Base-by-base conservation (phyloP, 2,113 vertebrate species). In the Pygathrix nemaeus region DNA sequence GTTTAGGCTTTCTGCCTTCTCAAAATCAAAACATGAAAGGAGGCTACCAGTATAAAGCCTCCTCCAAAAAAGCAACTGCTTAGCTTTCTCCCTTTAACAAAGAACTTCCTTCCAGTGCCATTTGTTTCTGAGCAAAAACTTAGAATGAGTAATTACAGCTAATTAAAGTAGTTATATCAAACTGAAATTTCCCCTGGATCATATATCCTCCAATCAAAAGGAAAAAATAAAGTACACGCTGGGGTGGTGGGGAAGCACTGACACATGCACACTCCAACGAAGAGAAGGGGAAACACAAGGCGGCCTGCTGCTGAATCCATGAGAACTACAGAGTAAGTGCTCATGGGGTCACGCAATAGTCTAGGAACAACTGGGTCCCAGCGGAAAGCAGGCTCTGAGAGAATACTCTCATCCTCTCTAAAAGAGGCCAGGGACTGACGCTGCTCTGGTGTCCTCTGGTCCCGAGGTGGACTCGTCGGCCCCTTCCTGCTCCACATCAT, bases 401-500 rank as follows among this genome's bases (percentile, higher is more conserved):
- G 25, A 45, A 88, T 27, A 52, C 32, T 18, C 55, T 40, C 83
- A 25, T 76, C 80, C 91, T 48, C 70, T 68, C 66, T 50, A 50
- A 43, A 83, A 32, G 13, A 78, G 75, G 68, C 87, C 59, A 3
- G 35, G 68, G 93, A 99, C 99, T 93, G 99, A 99, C 99, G 99
- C 99, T 96, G 99, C 99, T 98, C 99, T 99, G 90, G 99, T 98
- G 98, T 99, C 99, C 97, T 99, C 99, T 0, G 99, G 99, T 81
- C 99, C 99, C 1, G 99, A 99, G 79, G 99, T 99, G 14, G 99
- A 99, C 97, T 99, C 99, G 87, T 99, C 99, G 0, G 99, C 99
- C 43, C 98, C 99, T 91, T 99, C 99, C 98, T 99, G 99, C 73
- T 99, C 99, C 52, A 99, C 99, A 20, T 99, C 99, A 35, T 99